These are phyloP conservation scores for Papilio gigon DNA, from an alignment of 2,888 invertebrate species.

Conservation along the genomic window DNA sequence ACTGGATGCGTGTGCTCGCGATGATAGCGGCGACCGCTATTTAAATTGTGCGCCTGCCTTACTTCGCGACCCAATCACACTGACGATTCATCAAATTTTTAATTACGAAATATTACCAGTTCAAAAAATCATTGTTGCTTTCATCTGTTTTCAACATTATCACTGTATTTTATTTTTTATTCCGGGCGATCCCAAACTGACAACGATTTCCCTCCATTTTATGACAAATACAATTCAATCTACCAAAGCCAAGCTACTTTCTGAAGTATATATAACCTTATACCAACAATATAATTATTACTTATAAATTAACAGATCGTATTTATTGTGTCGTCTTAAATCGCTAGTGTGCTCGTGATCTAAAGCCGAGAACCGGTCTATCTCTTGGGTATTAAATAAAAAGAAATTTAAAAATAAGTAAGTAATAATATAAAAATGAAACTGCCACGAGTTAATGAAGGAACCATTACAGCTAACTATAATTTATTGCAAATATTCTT, in stretches of 20 bases:
- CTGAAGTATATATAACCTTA: background rate
- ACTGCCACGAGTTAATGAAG: background rate
- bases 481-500: background rate
- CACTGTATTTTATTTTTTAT: background rate
- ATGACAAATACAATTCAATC: background rate
- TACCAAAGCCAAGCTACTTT: background rate
- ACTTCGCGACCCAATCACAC: background rate
- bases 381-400: background rate
- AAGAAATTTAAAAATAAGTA: background rate
- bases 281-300: background rate
- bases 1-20: background rate
- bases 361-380: background rate
- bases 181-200: background rate
- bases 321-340: background rate
- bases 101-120: background rate
- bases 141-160: background rate
- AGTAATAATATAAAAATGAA: background rate
- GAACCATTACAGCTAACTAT: background rate
- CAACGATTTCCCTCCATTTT: background rate
- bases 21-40: background rate
- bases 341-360: background rate
- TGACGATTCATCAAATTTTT: background rate
- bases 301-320: background rate
- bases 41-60: conserved; percentile 2
- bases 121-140: background rate